Percentiles rank a stretch among this genome's conserved stretches.
phyloP scores from a whole-genome alignment of 2,888 invertebrate genomes.

The Pasiphila rectangulata region DNA sequence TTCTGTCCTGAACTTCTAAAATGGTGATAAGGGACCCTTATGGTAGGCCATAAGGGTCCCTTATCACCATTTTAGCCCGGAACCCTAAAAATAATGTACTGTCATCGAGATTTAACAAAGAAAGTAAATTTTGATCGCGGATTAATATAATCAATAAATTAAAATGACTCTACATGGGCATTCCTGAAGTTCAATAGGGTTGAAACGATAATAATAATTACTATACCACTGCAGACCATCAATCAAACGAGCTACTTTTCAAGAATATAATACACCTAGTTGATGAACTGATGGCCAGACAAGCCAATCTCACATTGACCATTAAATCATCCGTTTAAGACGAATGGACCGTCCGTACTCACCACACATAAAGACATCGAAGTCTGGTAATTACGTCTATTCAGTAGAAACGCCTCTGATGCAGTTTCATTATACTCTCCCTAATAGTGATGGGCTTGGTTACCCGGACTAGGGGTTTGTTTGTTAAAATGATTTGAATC shows the following conservation, averaged over 20 bases:
- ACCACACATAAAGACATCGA: conserved; percentile 47
- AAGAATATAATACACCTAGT: conserved; percentile 18
- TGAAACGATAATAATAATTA: neutral
- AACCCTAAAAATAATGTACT: too few relatives aligned
- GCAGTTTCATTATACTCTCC: conserved; percentile 77
- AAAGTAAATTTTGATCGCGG: too few relatives aligned
- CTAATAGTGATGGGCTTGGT: conserved; percentile 22
- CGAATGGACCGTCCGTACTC: conserved; percentile 32
- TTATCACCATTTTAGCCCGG: too few relatives aligned
- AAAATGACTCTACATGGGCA: neutral
- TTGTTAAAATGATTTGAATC: neutral
- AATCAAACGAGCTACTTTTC: conserved; percentile 8
- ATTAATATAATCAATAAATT: neutral
- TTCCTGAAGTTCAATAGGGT: neutral
- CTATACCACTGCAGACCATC: neutral
- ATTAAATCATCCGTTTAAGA: conserved; percentile 26
- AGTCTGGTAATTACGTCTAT: conserved; percentile 68
- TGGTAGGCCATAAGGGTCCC: too few relatives aligned
- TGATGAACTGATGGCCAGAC: conserved; percentile 13
- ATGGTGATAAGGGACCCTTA: too few relatives aligned
- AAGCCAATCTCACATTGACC: conserved; percentile 21
- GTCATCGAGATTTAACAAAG: too few relatives aligned
- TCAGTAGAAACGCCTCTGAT: conserved; percentile 65
- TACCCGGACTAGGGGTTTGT: conserved; percentile 2
- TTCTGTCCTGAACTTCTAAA: too few relatives aligned